phyloP scores from a whole-genome alignment of 2,888 invertebrate species.

The Alitta virens region DNA sequence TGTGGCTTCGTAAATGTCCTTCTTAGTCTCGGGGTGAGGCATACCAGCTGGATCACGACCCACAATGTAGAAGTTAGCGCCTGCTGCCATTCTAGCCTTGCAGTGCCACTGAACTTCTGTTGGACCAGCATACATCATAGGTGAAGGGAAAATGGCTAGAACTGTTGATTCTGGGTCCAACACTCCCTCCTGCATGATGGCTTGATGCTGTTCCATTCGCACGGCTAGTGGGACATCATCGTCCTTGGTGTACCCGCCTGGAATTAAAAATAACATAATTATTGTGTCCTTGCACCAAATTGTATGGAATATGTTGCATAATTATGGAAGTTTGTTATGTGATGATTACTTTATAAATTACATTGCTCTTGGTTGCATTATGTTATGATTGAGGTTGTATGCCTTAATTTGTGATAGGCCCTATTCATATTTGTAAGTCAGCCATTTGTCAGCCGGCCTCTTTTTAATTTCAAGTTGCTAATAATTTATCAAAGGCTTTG shows the following conservation, averaged over 20 bases:
- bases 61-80: conserved; percentile 97
- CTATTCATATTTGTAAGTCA: too few species aligned
- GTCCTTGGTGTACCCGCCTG: conserved; percentile 96
- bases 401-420: too few species aligned
- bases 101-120: conserved; percentile 93
- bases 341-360: too few species aligned
- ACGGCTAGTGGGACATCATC: conserved; percentile 92
- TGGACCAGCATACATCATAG: conserved; percentile 99
- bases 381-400: too few species aligned
- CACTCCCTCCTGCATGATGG: conserved; percentile 79
- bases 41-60: conserved; percentile 98
- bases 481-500: too few species aligned
- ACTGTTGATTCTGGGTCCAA: conserved; percentile 79
- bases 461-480: too few species aligned
- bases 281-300: too few species aligned
- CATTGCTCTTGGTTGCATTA: too few species aligned
- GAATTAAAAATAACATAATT: conserved; percentile 33
- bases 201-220: conserved; percentile 89
- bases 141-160: conserved; percentile 96
- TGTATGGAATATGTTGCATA: too few species aligned
- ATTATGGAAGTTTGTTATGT: too few species aligned
- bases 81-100: conserved; percentile 90
- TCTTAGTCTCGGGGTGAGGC: conserved; percentile 80
- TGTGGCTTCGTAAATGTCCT: conserved; percentile 88
- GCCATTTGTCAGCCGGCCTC: too few species aligned